Percentiles rank a stretch among this genome's conserved stretches.
phyloP scores from a whole-genome alignment of 2,113 vertebrate genomes.

The Chaetodon trifascialis region DNA sequence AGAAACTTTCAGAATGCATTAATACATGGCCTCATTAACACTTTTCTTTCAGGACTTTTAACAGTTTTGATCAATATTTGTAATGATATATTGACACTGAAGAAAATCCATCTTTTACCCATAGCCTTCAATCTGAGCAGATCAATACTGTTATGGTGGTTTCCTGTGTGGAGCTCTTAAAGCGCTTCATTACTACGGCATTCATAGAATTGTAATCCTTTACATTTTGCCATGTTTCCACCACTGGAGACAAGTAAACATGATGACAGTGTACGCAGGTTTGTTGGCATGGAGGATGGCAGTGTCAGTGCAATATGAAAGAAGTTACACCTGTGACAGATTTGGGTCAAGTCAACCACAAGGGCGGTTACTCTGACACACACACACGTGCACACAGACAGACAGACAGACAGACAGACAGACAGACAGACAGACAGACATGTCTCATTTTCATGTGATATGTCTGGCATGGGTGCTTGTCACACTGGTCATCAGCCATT shows the following conservation, averaged over 20 bases:
- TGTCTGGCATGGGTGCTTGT: conserved; percentile 40
- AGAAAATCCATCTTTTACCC: neutral
- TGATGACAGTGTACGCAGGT: neutral
- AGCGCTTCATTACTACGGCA: neutral
- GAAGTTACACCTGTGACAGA: conserved; percentile 49
- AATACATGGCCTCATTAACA: neutral
- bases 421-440: neutral
- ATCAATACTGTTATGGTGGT: neutral
- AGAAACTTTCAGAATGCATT: neutral
- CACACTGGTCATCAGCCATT: conserved; percentile 39
- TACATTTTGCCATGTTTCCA: neutral
- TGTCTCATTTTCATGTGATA: conserved; percentile 56
- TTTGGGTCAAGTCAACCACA: conserved; percentile 41
- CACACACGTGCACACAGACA: neutral
- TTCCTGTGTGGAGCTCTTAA: neutral
- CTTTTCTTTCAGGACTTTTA: neutral
- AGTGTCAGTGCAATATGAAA: conserved; percentile 29
- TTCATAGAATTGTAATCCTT: neutral
- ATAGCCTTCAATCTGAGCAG: neutral
- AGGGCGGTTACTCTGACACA: conserved; percentile 25
- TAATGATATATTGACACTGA: neutral
- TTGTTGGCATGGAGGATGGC: neutral
- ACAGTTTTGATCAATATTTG: neutral
- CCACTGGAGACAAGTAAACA: conserved; percentile 24
- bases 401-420: neutral